A percentile compares a stretch with the other conserved stretches of the same genome.
Conservation (phyloP, 2,113 vertebrate genomes). For the Phocoena sinus region DNA sequence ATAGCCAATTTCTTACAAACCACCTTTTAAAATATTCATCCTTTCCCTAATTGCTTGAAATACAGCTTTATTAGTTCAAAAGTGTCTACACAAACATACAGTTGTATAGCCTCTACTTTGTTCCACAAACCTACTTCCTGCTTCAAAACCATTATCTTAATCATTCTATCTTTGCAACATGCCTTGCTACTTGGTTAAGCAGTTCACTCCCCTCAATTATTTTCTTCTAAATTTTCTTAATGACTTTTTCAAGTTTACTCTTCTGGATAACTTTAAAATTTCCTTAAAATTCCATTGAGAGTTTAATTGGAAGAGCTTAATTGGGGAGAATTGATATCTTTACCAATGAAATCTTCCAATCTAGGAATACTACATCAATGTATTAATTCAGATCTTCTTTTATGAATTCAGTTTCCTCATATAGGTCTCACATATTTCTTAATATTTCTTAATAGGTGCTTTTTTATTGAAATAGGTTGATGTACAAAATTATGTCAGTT, state of each 20-base stretch:
- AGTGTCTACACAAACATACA: background rate
- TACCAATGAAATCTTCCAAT: background rate
- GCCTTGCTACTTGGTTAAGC: background rate
- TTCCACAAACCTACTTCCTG: background rate
- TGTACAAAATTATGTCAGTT: background rate
- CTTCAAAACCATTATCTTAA: background rate
- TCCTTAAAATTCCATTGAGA: background rate
- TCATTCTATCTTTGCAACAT: background rate
- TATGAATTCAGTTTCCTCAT: background rate
- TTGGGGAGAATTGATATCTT: background rate
- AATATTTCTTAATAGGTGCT: background rate
- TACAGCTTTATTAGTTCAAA: background rate
- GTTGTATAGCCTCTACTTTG: background rate
- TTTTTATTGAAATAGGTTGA: background rate
- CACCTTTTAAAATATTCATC: constrained; percentile 1
- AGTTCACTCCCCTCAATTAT: background rate
- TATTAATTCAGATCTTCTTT: background rate
- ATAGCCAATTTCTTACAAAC: background rate
- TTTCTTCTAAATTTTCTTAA: background rate
- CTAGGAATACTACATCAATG: background rate
- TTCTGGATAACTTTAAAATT: background rate
- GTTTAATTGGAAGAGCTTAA: background rate
- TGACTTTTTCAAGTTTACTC: background rate
- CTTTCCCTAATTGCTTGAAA: background rate
- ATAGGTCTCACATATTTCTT: background rate